Evolutionary conservation across 2,113 vertebrate genomes (phyloP).

Genomic region (Pomatostomus ruficeps): DNA sequence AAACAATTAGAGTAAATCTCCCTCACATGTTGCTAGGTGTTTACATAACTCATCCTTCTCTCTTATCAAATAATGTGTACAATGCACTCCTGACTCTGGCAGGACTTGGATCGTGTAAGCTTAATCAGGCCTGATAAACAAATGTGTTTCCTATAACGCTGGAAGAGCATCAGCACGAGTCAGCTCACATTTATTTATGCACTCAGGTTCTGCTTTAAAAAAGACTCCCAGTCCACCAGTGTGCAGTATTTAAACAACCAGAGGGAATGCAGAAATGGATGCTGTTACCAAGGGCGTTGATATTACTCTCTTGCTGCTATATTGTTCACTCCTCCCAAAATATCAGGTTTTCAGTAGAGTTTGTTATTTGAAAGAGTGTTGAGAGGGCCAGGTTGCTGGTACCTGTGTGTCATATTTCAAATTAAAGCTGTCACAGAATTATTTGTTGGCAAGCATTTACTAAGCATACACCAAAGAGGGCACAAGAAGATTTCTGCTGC

Average conservation of each 20-base stretch:
- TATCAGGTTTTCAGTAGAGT: background rate
- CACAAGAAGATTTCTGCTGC: background rate
- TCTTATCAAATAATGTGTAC: slow-evolving; percentile 49
- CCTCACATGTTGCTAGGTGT: slow-evolving; percentile 54
- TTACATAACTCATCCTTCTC: slow-evolving; percentile 61
- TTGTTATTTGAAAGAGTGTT: background rate
- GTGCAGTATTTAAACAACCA: background rate
- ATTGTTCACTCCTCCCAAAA: background rate
- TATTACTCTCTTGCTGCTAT: background rate
- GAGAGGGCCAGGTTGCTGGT: background rate
- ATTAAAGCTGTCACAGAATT: background rate
- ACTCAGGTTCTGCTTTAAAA: slow-evolving; percentile 8
- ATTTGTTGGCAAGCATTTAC: background rate
- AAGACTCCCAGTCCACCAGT: background rate
- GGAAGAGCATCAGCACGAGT: background rate
- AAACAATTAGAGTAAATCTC: slow-evolving; percentile 67
- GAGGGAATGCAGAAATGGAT: background rate
- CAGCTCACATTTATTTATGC: background rate
- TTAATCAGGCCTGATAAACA: slow-evolving; percentile 45
- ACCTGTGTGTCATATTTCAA: background rate
- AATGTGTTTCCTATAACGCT: slow-evolving; percentile 44
- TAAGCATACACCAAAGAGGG: background rate
- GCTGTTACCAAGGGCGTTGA: background rate
- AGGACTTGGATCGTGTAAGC: slow-evolving; percentile 4
- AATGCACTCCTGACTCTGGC: slow-evolving; percentile 48